These are phyloP conservation scores for Pipistrellus pygmaeus DNA, from an alignment of 2,797 vertebrate genomes.

Conservation along the genomic window DNA sequence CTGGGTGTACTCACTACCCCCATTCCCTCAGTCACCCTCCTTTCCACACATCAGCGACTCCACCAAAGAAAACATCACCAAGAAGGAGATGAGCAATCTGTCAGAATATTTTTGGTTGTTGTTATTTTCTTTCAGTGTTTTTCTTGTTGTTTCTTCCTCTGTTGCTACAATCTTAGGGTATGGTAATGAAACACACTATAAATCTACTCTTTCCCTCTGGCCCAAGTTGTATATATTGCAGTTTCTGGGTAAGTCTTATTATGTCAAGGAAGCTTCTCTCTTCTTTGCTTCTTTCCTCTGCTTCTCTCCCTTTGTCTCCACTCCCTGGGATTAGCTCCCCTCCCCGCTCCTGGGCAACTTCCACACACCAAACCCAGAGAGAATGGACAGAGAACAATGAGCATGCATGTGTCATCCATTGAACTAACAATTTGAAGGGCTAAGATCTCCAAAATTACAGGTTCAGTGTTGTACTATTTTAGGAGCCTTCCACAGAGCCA, in stretches of 20 bases:
- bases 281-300: neutral
- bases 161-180: neutral
- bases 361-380: neutral
- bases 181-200: slow-evolving; percentile 8
- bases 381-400: neutral
- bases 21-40: neutral
- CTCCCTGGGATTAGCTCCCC: neutral
- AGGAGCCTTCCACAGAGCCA: neutral
- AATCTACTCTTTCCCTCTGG: neutral
- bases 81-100: neutral
- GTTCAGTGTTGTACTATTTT: neutral
- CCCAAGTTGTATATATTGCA: neutral
- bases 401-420: neutral
- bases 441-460: neutral
- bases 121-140: neutral
- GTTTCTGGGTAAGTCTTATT: neutral
- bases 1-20: neutral
- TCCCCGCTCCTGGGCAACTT: neutral
- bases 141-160: slow-evolving; percentile 8
- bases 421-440: neutral
- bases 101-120: neutral
- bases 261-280: neutral
- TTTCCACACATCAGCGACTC: neutral
- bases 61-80: neutral
- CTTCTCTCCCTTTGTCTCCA: neutral